Base-by-base conservation (phyloP, 2,888 invertebrate genomes). In the Metacarcinus magister region DNA sequence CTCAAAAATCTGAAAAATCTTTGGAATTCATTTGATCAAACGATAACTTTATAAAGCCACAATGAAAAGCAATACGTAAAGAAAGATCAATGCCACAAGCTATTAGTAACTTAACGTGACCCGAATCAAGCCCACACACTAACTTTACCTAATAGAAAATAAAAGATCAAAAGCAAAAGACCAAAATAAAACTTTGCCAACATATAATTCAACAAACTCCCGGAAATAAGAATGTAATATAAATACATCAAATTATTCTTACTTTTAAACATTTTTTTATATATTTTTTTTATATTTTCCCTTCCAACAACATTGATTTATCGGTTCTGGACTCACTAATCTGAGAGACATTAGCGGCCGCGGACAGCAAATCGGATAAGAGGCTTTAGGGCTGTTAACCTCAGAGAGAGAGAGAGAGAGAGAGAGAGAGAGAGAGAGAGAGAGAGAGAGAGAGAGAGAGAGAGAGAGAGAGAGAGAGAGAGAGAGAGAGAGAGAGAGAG, bases 341-440 rank as follows among this genome's bases (percentile, higher is more conserved):
- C n/a, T 67, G n/a, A n/a, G 19, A 16, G 19, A n/a, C 67, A 5
- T 5, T 23, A 16, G 67, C 67, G 67, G n/a, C 67, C 67, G n/a
- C 67, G 67, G 19, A 5, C 67, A n/a, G n/a, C 67, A 67, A 67
- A 67, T 67, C 67, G 19, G 67, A 67, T 67, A 67, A 67, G 67
- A 67, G 67, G 67, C n/a, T 67, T 67, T 23, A 23, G 19, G 67
- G 67, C 67, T 67, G 67, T 67, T 67, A 67, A 67, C 67, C 67
- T 67, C 16, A 16, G 60, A 60, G 60, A 60, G 60, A 60, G 60
- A 60, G 60, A 60, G 60, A 60, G 60, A 60, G 60, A 60, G 60
- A 60, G 60, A 60, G 60, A 60, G 60, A 60, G 60, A 60, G 60
- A 60, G 60, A 60, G 60, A 60, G 60, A 60, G 60, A 60, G 60